Evolutionary conservation across 1,140 invertebrate genomes (phyloP).

Genomic region (Meteorus sp.): DNA sequence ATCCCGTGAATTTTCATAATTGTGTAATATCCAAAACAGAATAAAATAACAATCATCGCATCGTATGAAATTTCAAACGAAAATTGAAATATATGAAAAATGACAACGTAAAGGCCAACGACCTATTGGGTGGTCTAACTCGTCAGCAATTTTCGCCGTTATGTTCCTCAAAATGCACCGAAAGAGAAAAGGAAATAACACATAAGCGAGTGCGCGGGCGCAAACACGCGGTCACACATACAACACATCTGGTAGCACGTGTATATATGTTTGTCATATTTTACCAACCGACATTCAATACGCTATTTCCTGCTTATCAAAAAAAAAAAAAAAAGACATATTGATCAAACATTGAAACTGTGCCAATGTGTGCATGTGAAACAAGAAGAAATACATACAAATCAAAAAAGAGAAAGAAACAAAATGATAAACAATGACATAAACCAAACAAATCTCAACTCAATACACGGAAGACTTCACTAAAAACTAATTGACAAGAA

Average conservation of each 20-base stretch:
- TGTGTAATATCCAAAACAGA: too few relatives aligned
- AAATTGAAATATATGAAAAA: background rate
- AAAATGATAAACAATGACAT: too few relatives aligned
- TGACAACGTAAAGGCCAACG: slow-evolving; percentile 8
- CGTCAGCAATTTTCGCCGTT: slow-evolving; percentile 8
- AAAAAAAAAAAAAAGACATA: too few relatives aligned
- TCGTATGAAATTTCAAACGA: background rate
- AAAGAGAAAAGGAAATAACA: too few relatives aligned
- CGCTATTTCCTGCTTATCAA: background rate
- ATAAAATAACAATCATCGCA: slow-evolving; percentile 2
- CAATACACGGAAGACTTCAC: too few relatives aligned
- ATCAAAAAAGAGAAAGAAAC: too few relatives aligned
- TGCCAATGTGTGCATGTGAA: too few relatives aligned
- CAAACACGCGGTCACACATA: slow-evolving; percentile 1
- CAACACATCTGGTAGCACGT: background rate
- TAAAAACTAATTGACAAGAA: too few relatives aligned
- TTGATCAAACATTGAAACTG: background rate
- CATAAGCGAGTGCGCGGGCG: background rate
- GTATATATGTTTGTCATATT: background rate
- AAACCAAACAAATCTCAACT: too few relatives aligned
- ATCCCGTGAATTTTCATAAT: too few relatives aligned
- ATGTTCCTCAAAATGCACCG: slow-evolving; percentile 2
- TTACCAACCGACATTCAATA: background rate
- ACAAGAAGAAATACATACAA: too few relatives aligned
- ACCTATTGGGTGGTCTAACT: slow-evolving; percentile 19